Evolutionary conservation across 2,888 invertebrate genomes (phyloP), one percentile per base, ranked within the genome.

Genomic region (Microchrysa polita): DNA sequence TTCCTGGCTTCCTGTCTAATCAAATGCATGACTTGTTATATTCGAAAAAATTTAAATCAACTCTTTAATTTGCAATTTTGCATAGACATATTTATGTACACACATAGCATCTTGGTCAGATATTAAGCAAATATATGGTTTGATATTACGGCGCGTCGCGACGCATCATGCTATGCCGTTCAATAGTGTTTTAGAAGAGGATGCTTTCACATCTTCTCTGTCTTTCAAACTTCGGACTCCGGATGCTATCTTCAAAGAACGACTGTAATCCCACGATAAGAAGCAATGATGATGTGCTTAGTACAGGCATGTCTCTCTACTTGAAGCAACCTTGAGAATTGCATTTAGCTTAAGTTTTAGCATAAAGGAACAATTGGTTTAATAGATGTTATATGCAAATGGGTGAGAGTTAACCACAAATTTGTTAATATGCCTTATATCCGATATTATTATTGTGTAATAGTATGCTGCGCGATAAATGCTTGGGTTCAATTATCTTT

Each of bases 11-110:
- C 55, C 10, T 20, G 40, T 55, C 55, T 69, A 55, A 69, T 69
- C 55, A 69, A 34, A 69, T 57, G 69, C 69, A 69, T 69, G 69
- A 55, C 69, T 69, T 69, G 69, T 69, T 53, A 55, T 69, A 69
- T 57, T 69, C 69, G 69, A 55, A 69, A 42, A 55, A 69, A 69
- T 69, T n/a, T 69, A 69, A 69, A 55, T 69, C 69, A 55, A 69
- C 69, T 22, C 69, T 69, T 53, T 2, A n/a, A n/a, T 23, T 53
- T 16, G 23, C 23, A 18, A 23, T 65, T 5, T 44, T 14, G 18
- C 44, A n/a, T n/a, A n/a, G n/a, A n/a, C n/a, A n/a, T n/a, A n/a
- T n/a, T n/a, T n/a, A n/a, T n/a, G 16, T 10, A 7, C 27, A 22
- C 16, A 12, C 23, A 5, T 20, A n/a, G n/a, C 48, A 18, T 52